These are phyloP conservation scores for Phasianus colchicus DNA, from an alignment of 2,113 vertebrate genomes.

Conservation along the genomic window DNA sequence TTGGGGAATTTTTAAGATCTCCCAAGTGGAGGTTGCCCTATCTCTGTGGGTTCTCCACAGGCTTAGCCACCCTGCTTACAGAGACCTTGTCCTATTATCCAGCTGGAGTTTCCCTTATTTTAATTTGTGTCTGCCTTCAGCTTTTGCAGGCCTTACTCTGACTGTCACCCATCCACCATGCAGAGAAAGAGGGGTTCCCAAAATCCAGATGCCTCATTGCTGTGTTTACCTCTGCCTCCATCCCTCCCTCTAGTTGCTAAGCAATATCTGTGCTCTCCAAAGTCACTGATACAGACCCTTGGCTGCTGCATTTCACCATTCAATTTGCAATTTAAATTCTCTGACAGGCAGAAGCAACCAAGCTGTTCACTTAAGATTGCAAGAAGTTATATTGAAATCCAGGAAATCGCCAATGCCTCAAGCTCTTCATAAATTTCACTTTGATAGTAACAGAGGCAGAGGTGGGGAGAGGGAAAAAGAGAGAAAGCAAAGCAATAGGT, in stretches of 20 bases:
- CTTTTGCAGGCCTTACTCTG: background rate
- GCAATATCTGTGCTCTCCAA: slow-evolving; percentile 74
- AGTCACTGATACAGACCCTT: slow-evolving; percentile 73
- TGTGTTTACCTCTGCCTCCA: background rate
- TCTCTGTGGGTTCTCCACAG: background rate
- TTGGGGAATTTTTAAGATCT: rapidly evolving
- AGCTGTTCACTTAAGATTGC: slow-evolving; percentile 85
- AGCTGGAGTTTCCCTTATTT: background rate
- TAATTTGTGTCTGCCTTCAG: background rate
- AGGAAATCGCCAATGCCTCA: slow-evolving; percentile 76
- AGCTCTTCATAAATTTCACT: slow-evolving; percentile 77
- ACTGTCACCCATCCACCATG: background rate
- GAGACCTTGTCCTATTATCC: background rate
- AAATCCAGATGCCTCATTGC: background rate
- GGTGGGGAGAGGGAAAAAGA: background rate
- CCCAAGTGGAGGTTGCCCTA: background rate
- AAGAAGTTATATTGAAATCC: slow-evolving; percentile 82
- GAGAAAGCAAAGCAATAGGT: background rate
- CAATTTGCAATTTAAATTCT: slow-evolving; percentile 88
- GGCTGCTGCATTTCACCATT: slow-evolving; percentile 72
- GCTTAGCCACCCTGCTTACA: background rate
- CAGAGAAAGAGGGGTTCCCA: background rate
- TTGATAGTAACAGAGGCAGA: slow-evolving; percentile 68
- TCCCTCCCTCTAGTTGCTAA: slow-evolving; percentile 78
- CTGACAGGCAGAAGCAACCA: slow-evolving; percentile 84